Percentiles rank a stretch among this genome's conserved stretches.
phyloP scores from a whole-genome alignment of 2,113 vertebrate species.

The Charadrius vociferus region DNA sequence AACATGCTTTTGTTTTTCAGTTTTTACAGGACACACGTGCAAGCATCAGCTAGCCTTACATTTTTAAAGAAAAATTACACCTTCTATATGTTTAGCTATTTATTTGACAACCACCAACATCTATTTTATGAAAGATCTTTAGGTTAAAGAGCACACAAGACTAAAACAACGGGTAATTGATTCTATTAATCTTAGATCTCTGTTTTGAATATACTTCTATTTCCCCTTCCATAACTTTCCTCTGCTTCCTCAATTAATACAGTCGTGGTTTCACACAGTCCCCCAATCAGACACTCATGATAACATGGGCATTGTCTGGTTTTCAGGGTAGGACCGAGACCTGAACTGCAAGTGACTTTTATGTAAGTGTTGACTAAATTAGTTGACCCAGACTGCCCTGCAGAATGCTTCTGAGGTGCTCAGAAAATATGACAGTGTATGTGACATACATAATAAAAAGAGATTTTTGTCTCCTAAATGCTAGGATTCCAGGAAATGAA shows the following conservation, averaged over 20 bases:
- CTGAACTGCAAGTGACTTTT: neutral
- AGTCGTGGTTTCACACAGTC: neutral
- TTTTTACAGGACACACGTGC: neutral
- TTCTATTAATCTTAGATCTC: neutral
- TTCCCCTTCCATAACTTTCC: neutral
- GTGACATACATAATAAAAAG: conserved; percentile 14
- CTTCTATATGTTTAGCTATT: neutral
- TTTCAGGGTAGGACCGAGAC: neutral
- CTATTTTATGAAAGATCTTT: neutral
- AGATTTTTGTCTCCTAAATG: conserved; percentile 28
- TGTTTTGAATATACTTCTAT: neutral
- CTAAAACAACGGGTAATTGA: neutral
- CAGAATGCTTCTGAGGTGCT: neutral
- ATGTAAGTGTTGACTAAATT: neutral
- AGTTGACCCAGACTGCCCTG: neutral
- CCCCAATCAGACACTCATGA: accelerated
- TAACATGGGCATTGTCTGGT: neutral
- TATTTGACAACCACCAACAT: neutral
- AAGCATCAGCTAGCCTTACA: neutral
- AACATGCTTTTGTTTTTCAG: neutral
- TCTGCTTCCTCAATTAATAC: neutral
- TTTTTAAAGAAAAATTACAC: neutral
- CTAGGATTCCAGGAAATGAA: conserved; percentile 36
- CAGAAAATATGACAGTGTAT: neutral
- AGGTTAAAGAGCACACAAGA: neutral